Evolutionary conservation across 2,797 vertebrate species (phyloP).

Genomic region (Capromys pilorides): DNA sequence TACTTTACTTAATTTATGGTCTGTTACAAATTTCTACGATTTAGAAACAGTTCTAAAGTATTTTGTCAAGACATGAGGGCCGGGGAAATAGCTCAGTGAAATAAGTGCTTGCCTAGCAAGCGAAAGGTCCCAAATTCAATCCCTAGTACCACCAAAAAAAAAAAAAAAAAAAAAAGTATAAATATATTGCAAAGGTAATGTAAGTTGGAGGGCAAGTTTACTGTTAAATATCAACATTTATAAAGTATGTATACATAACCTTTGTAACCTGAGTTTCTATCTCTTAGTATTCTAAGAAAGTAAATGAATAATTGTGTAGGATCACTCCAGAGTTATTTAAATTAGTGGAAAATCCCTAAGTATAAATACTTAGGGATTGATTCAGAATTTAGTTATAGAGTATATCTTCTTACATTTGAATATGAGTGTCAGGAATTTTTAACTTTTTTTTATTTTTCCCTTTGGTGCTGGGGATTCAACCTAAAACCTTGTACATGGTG

Average conservation of each 20-base stretch:
- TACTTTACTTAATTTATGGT: neutral
- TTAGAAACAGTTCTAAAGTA: neutral
- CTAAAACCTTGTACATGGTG: neutral
- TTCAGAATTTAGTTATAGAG: slow-evolving; percentile 14
- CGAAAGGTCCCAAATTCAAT: no score
- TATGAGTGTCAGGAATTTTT: neutral
- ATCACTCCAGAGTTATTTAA: neutral
- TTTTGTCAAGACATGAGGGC: neutral
- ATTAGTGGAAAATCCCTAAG: slow-evolving; percentile 1
- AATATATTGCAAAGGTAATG: no score
- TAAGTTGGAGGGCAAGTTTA: neutral
- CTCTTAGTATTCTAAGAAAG: neutral
- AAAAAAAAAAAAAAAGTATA: no score
- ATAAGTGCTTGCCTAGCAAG: no score
- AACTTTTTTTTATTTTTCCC: neutral
- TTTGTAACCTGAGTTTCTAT: neutral
- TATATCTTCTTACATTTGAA: neutral
- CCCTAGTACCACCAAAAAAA: no score
- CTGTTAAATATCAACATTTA: neutral
- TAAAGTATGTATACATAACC: neutral
- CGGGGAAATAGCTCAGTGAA: no score
- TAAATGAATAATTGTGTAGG: neutral
- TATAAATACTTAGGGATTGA: neutral
- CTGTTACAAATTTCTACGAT: slow-evolving; percentile 8
- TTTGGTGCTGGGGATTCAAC: no score